Conservation (phyloP, 2,113 vertebrate species). For the Centrocercus urophasianus region DNA sequence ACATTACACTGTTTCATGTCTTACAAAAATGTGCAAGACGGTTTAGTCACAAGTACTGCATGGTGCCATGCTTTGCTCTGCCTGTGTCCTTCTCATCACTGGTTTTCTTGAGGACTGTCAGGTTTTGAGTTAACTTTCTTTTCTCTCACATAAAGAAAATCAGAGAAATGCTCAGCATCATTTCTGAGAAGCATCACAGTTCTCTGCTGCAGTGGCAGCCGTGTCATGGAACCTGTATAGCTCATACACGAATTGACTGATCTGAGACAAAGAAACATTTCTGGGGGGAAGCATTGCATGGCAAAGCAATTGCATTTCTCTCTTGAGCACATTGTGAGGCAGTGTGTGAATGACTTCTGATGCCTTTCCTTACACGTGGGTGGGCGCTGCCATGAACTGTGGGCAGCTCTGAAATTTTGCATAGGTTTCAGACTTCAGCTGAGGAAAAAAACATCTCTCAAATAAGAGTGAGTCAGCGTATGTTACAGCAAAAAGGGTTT, state of each 20-base stretch:
- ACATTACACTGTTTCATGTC: fast-evolving
- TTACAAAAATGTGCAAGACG: fast-evolving
- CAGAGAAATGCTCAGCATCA: not conserved
- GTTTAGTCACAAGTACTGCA: fast-evolving
- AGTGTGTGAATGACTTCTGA: not conserved
- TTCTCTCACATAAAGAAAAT: not conserved
- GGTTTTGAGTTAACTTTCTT: not conserved
- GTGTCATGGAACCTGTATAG: fast-evolving
- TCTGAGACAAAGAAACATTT: not conserved
- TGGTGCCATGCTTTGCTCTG: not conserved
- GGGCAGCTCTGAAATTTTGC: not conserved
- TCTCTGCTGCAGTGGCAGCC: fast-evolving
- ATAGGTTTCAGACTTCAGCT: not conserved
- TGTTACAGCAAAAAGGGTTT: not conserved
- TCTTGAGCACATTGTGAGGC: not conserved
- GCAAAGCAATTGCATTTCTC: not conserved
- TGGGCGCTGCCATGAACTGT: not conserved
- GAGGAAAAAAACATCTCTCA: not conserved
- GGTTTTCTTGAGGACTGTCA: not conserved
- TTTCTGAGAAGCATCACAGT: not conserved
- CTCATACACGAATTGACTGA: fast-evolving
- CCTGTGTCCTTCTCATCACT: not conserved
- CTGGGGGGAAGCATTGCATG: no score
- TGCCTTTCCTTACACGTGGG: not conserved
- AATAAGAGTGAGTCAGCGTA: not conserved